Base-by-base conservation (phyloP, 2,797 vertebrate genomes). In the Ciconia nigra region DNA sequence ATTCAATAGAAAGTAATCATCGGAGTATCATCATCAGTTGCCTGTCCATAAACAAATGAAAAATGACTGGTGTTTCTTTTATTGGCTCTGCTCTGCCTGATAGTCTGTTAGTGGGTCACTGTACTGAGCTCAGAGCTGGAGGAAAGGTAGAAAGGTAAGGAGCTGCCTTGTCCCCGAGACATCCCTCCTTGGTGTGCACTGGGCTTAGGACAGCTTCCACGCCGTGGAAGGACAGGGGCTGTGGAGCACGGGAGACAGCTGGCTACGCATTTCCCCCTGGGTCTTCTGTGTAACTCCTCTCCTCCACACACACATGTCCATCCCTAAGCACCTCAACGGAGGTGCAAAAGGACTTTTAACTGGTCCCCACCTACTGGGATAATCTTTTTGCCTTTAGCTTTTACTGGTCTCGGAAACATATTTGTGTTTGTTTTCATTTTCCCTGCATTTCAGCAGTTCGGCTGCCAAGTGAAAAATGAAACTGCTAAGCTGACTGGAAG, bases 1-100 rank as follows among this genome's bases (percentile, higher is more conserved):
- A 46, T 94, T 92, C 94, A 91, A 87, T 83, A 90, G 94, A 93
- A 98, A 89, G 95, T 89, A 97, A 97, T 91, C 95, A 90, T 79
- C 74, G 6, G 87, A 85, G 67, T 80, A 89, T 90, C 81, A 83
- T n/a, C 49, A 33, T 95, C 87, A 93, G 73, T 89, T 91, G 87
- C 47, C 80, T 95, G 61, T 67, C 93, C 51, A 80, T 92, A 97
- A 52, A 81, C 71, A 94, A 95, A 96, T 59, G 85, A 89, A 59
- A 77, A 83, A 89, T 83, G 94, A 47, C 46, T 76, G 35, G 22
- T 69, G 67, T 70, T 72, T 42, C 59, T 95, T 61, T 88, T 61
- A 41, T 16, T 89, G 73, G 35, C 87, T 97, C 59, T 94, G 51
- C 91, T 55, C 58, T 90, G 63, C 70, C 73, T 59, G 76, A 3